Percentiles rank a stretch among this genome's conserved stretches.
These are phyloP conservation scores for Eulemur albifrons DNA, from an alignment of 2,797 vertebrate species.

Conservation along the genomic window DNA sequence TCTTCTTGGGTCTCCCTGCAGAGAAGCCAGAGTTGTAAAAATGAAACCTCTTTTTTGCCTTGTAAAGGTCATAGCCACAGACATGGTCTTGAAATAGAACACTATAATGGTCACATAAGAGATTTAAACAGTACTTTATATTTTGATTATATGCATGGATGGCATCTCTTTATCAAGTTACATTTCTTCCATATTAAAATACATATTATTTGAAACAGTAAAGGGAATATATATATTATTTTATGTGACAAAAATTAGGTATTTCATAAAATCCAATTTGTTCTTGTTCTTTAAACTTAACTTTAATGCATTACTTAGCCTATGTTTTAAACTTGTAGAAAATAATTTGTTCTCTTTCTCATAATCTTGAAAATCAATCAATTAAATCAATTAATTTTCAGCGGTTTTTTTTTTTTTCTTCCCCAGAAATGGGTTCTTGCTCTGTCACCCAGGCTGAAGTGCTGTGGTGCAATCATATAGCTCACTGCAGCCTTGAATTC, in stretches of 20 bases:
- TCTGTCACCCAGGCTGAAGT: neutral
- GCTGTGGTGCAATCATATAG: neutral
- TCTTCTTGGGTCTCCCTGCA: conserved; percentile 19
- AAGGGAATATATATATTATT: neutral
- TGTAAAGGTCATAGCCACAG: conserved; percentile 31
- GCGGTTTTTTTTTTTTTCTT: neutral
- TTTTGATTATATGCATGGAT: neutral
- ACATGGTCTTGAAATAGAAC: conserved; percentile 1
- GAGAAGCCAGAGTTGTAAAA: conserved; percentile 54
- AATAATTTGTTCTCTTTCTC: conserved; percentile 31
- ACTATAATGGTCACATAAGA: neutral
- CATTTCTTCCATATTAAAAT: conserved; percentile 39
- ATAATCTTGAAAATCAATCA: conserved; percentile 33
- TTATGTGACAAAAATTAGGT: conserved; percentile 47
- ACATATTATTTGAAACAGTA: neutral
- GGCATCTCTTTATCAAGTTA: conserved; percentile 7
- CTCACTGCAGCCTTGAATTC: neutral
- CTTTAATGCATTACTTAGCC: neutral
- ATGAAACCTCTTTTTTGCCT: neutral
- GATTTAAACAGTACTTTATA: conserved; percentile 31
- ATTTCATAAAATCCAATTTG: conserved; percentile 61
- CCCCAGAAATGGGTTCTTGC: neutral
- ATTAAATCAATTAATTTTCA: conserved; percentile 22
- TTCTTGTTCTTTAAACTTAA: conserved; percentile 19
- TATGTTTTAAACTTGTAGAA: conserved; percentile 39